Conservation (phyloP, 2,797 vertebrate genomes). For the Geotrypetes seraphini region DNA sequence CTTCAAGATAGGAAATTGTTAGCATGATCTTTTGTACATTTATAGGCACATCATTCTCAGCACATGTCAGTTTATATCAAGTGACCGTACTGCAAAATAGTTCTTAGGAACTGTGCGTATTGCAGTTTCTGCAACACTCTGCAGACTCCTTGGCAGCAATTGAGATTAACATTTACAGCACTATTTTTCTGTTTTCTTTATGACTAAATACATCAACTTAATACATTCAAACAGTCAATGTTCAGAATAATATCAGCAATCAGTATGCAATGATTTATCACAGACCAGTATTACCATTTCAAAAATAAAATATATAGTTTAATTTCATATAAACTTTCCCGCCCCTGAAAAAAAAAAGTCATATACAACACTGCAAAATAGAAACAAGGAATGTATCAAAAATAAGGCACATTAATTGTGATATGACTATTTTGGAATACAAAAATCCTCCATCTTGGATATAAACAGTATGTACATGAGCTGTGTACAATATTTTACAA, state of each 20-base stretch:
- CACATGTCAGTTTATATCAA: constrained; percentile 20
- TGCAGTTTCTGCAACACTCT: constrained; percentile 31
- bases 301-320: constrained; percentile 39
- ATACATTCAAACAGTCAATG: constrained; percentile 61
- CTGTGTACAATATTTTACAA: constrained; percentile 43
- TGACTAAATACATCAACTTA: constrained; percentile 26
- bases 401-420: constrained; percentile 77
- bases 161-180: constrained; percentile 34
- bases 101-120: neutral
- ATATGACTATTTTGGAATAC: constrained; percentile 61
- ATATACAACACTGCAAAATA: constrained; percentile 37
- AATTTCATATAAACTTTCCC: constrained; percentile 38
- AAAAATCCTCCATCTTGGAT: constrained; percentile 48
- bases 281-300: constrained; percentile 46
- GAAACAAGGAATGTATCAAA: constrained; percentile 59
- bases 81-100: no score
- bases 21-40: no score
- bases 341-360: neutral
- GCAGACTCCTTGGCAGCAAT: constrained; percentile 40
- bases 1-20: no score
- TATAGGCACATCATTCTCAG: constrained; percentile 38
- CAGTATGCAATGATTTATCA: constrained; percentile 29
- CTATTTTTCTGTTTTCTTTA: constrained; percentile 27
- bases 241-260: constrained; percentile 39
- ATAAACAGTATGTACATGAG: constrained; percentile 48